Evolutionary conservation across 2,888 invertebrate species (phyloP), one percentile per base, ranked within the genome.

Genomic region (Cenopis cana): DNA sequence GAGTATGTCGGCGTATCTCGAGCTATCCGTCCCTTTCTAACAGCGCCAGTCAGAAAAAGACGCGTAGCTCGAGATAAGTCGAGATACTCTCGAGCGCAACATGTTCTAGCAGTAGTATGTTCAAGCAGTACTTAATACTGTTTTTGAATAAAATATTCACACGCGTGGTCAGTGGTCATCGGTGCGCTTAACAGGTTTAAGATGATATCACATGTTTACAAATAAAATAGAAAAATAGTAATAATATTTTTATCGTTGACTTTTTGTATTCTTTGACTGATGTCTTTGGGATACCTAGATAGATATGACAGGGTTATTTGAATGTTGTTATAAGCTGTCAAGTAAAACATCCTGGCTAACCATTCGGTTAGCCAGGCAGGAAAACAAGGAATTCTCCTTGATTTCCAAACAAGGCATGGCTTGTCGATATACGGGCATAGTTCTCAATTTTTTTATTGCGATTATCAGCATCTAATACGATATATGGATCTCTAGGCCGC

Each of bases 181-280:
- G 59, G 12, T 59, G 41, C 41, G 41, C 20, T 9, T 20, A 41
- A 59, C 41, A 59, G 59, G 41, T 41, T 59, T 9, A 14, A 38
- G 20, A 59, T 41, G 12, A 10, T 17, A 54, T 52, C 54, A 24
- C 24, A 17, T 56, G 56, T 36, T 33, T 14, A 14, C 41, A 41
- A 41, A 41, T 14, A 41, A 41, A 46, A 46, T 46, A 57, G 8
- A 57, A 57, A 18, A 59, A 14, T 14, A 60, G 20, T 41, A 41
- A n/a, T 24, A 6, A 46, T 59, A 20, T 59, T 59, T 59, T 41
- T 18, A 14, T 33, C 54, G n/a, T 56, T 56, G 56, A 33, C n/a
- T 56, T 56, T 46, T 46, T 46, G 14, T 46, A 5, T 46, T n/a
- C 14, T 46, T 46, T n/a, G 18, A 17, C n/a, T 18, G 50, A 50